Conservation (phyloP, 2,113 vertebrate genomes). For the Elgaria multicarinata region DNA sequence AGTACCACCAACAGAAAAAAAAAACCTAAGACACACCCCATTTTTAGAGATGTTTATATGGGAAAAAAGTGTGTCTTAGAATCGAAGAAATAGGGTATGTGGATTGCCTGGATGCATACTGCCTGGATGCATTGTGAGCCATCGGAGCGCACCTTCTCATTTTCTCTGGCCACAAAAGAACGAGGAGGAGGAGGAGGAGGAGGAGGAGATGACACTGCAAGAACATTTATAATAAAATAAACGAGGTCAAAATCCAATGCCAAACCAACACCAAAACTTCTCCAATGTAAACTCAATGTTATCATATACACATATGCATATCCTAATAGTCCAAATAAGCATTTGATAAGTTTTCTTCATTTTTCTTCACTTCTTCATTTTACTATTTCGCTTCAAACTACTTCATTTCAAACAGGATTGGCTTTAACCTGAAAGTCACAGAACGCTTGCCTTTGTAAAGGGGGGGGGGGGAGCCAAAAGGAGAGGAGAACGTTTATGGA, state of each 20-base stretch:
- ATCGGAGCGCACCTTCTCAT: not conserved
- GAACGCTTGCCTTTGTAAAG: constrained; percentile 54
- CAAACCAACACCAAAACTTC: not conserved
- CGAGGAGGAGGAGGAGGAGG: no score
- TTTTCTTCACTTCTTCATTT: not conserved
- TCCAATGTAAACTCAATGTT: not conserved
- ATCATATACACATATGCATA: not conserved
- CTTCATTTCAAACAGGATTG: constrained; percentile 15
- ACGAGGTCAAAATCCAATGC: not conserved
- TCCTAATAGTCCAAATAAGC: constrained; percentile 54
- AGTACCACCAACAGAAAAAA: no score
- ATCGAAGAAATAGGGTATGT: no score
- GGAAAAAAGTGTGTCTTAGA: no score
- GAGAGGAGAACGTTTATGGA: constrained; percentile 37
- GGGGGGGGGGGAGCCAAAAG: constrained; percentile 34
- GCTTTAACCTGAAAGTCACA: constrained; percentile 52
- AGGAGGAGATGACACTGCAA: not conserved
- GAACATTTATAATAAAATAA: not conserved
- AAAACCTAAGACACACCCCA: no score
- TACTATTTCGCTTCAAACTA: not conserved
- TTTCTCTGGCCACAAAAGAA: no score
- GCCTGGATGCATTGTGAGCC: not conserved
- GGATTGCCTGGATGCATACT: not conserved
- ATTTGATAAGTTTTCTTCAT: constrained; percentile 5
- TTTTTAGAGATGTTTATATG: no score